These are phyloP conservation scores for Camarhynchus parvulus DNA, from an alignment of 2,113 vertebrate genomes.

Conservation along the genomic window DNA sequence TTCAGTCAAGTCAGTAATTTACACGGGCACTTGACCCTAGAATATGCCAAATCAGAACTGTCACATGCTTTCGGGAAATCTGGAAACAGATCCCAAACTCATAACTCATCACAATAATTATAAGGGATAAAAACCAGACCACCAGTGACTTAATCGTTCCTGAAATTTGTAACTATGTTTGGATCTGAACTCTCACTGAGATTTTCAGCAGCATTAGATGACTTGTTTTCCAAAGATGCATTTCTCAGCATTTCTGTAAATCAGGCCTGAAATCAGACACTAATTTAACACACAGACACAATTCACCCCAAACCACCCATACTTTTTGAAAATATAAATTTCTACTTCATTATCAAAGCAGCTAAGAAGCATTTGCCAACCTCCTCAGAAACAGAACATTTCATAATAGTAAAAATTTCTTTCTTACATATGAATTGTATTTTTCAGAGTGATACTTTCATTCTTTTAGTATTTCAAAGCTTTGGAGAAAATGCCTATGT, in stretches of 20 bases:
- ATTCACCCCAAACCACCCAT: neutral
- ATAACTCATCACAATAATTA: neutral
- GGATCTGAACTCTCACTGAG: neutral
- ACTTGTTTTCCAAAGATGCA: neutral
- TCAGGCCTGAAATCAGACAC: neutral
- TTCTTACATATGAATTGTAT: neutral
- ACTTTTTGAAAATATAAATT: neutral
- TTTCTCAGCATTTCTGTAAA: conserved; percentile 30
- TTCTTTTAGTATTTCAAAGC: neutral
- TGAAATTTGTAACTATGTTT: conserved; percentile 4
- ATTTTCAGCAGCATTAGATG: neutral
- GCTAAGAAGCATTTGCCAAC: neutral
- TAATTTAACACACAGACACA: neutral
- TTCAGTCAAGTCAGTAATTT: conserved; percentile 32
- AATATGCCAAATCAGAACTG: conserved; percentile 16
- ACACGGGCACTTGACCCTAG: conserved; percentile 10
- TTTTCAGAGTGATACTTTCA: neutral
- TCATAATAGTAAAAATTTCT: neutral
- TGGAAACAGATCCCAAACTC: conserved; percentile 16
- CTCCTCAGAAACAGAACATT: neutral
- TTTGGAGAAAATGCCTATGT: neutral
- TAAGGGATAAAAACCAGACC: conserved; percentile 10
- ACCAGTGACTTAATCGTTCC: neutral
- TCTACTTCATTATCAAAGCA: neutral
- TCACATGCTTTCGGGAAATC: neutral